These are phyloP conservation scores for Heterochromis multidens DNA, from an alignment of 2,113 vertebrate genomes.

Conservation along the genomic window DNA sequence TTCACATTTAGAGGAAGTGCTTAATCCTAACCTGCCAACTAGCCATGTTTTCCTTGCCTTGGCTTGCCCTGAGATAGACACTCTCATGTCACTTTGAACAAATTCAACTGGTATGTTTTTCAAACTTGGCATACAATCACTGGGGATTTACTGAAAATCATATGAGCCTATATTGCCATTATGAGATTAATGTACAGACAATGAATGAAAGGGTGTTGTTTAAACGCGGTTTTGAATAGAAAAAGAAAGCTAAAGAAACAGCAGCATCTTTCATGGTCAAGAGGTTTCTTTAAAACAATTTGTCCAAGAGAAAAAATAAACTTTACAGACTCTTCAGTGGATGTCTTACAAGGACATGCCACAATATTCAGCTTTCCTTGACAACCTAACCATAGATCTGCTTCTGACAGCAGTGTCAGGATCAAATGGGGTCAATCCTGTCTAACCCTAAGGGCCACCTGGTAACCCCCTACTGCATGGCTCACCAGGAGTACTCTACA, in stretches of 20 bases:
- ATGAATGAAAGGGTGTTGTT: background rate
- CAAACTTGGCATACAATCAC: background rate
- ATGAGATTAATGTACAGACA: background rate
- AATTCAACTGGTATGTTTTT: conserved; percentile 30
- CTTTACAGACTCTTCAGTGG: background rate
- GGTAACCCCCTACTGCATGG: conserved; percentile 39
- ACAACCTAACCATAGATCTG: conserved; percentile 33
- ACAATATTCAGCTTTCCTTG: conserved; percentile 47
- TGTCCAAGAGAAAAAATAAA: background rate
- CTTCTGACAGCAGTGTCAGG: conserved; percentile 46
- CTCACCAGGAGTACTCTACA: conserved; percentile 56
- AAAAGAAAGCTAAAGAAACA: background rate
- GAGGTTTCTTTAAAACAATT: background rate
- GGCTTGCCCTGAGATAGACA: conserved; percentile 9
- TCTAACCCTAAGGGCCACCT: conserved; percentile 61
- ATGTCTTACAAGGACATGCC: conserved; percentile 8
- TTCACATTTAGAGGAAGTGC: conserved; percentile 46
- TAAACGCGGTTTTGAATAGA: background rate
- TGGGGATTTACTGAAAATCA: background rate
- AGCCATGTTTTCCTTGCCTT: background rate
- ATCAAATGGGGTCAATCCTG: conserved; percentile 69
- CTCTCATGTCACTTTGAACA: conserved; percentile 20
- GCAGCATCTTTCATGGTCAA: background rate
- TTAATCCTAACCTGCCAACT: conserved; percentile 13
- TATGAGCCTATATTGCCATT: background rate